phyloP scores from a whole-genome alignment of 1,140 invertebrate species.

The Drosophila seguyi region DNA sequence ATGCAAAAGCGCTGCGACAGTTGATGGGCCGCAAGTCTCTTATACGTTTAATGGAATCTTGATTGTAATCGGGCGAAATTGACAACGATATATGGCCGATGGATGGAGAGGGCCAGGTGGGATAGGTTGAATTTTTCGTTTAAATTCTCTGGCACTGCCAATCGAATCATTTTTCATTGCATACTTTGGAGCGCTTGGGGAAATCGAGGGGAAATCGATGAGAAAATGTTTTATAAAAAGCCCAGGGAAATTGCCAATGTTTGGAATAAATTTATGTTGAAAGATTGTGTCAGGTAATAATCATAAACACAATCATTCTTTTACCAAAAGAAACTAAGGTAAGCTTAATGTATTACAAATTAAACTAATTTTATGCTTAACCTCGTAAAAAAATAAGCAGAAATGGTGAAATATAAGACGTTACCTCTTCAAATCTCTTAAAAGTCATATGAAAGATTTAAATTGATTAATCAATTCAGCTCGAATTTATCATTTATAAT shows the following conservation, averaged over 20 bases:
- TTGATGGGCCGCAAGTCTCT: conserved; percentile 42
- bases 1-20: conserved; percentile 39
- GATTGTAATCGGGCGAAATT: conserved; percentile 41
- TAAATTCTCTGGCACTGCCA: conserved; percentile 19
- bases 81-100: conserved; percentile 49
- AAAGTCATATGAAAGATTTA: too few relatives aligned
- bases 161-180: conserved; percentile 30
- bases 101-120: conserved; percentile 5
- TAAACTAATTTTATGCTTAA: too few relatives aligned
- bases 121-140: conserved; percentile 18
- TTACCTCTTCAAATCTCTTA: too few relatives aligned
- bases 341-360: too few relatives aligned
- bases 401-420: too few relatives aligned
- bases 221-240: conserved; percentile 1
- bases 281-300: neutral
- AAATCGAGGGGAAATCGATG: conserved; percentile 3
- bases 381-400: too few relatives aligned
- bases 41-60: conserved; percentile 47
- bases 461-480: too few relatives aligned
- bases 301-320: too few relatives aligned
- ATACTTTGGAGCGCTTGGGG: conserved; percentile 15
- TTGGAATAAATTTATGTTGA: conserved; percentile 5
- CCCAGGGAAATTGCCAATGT: neutral
- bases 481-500: too few relatives aligned
- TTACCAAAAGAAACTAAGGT: too few relatives aligned